Base-by-base conservation (phyloP, 2,888 invertebrate genomes). In the Callimorpha dominula region DNA sequence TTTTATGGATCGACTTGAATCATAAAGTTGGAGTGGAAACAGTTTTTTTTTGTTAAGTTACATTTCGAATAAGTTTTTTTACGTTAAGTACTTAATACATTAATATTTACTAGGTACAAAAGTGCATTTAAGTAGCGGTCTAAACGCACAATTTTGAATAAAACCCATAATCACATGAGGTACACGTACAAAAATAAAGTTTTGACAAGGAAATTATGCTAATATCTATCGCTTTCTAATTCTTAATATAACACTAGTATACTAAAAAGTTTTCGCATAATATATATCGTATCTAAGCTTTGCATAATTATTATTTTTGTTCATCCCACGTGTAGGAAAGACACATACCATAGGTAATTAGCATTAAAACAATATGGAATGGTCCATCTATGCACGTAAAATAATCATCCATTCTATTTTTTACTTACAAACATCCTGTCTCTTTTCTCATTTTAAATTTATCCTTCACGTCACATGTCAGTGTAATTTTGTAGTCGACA, bases 381-480 rank as follows among this genome's bases (percentile, higher is more conserved):
- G 73, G 73, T 75, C 73, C 71, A 69, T 1, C n/a, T 60, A 50
- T 12, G 14, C 42, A 67, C 20, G 43, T 54, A 62, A 54, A 70
- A 74, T 72, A 74, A 80, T 77, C 75, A 72, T 74, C 70, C 68
- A 74, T 75, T 88, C 85, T 85, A 84, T 85, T 84, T 84, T 82
- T 83, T 83, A 80, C 84, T 42, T 73, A 79, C 82, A 86, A 86
- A 89, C 91, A 88, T 91, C 90, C 90, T 88, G 89, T 84, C 83
- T 65, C 71, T 74, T 80, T 89, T 88, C 84, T 85, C 78, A 88
- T 90, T 88, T 85, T 85, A 89, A 89, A 54, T 87, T 85, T 83
- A 87, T 81, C 86, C 85, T 85, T 86, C 52, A 83, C 85, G 79
- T 83, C 83, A 86, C 81, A 83, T 87, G 82, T 82, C 81, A 60